These are phyloP conservation scores for Silurus meridionalis DNA, from an alignment of 2,113 vertebrate genomes.

Conservation along the genomic window DNA sequence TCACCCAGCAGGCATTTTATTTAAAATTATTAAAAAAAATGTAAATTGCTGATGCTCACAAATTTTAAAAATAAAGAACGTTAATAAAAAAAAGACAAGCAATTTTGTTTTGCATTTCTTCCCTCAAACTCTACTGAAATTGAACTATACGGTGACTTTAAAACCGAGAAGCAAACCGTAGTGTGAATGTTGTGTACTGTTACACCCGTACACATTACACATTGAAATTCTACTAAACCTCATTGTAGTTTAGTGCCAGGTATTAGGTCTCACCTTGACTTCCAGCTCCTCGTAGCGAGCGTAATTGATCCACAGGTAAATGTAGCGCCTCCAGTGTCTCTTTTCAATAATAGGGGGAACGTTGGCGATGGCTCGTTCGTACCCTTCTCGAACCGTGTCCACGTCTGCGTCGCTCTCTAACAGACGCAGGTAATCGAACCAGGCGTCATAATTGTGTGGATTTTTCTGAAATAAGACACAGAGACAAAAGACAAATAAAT, in stretches of 20 bases:
- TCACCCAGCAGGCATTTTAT: too few species aligned
- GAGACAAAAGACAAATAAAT: background rate
- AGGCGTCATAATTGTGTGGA: conserved; percentile 95
- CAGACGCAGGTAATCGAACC: conserved; percentile 95
- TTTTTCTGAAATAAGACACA: conserved; percentile 75
- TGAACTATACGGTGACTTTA: too few species aligned
- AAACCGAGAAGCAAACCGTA: too few species aligned
- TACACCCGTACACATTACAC: too few species aligned
- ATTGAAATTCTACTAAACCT: background rate
- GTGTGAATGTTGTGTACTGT: too few species aligned
- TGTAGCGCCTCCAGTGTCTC: conserved; percentile 95
- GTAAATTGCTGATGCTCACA: too few species aligned
- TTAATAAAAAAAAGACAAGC: too few species aligned
- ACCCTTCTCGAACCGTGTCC: conserved; percentile 87
- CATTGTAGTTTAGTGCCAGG: background rate
- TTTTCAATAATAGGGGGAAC: conserved; percentile 94
- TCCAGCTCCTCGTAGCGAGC: conserved; percentile 94
- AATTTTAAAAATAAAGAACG: too few species aligned
- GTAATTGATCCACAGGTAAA: conserved; percentile 98
- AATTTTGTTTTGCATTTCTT: too few species aligned
- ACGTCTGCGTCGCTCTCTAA: conserved; percentile 89
- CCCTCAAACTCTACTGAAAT: too few species aligned
- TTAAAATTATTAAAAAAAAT: too few species aligned
- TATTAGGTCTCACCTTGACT: conserved; percentile 78
- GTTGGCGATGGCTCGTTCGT: conserved; percentile 93